Percentiles rank a stretch among this genome's conserved stretches.
Conservation (phyloP, 2,797 vertebrate genomes). For the Hemitrygon akajei region DNA sequence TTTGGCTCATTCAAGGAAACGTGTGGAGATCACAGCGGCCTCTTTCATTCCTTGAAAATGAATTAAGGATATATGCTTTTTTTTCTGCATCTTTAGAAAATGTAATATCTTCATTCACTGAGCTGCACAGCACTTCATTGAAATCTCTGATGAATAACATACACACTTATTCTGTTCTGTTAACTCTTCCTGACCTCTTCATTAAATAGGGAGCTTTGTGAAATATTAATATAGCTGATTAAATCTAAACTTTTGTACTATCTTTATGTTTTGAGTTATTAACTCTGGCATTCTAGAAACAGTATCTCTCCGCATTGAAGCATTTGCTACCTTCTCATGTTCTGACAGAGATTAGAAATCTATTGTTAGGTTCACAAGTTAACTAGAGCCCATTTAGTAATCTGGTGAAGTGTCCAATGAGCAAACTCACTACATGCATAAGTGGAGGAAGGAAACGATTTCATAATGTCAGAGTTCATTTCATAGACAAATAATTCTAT, state of each 20-base stretch:
- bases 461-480: not conserved
- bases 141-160: not conserved
- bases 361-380: not conserved
- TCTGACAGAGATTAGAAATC: not conserved
- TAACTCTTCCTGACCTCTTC: not conserved
- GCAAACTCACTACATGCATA: not conserved
- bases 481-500: not conserved
- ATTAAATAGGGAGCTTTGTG: not conserved
- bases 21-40: not conserved
- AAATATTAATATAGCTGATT: not conserved
- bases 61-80: not conserved
- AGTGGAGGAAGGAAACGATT: not conserved
- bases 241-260: not conserved
- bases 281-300: not conserved
- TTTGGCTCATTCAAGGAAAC: slow-evolving; percentile 3
- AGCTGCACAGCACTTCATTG: not conserved
- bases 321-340: not conserved
- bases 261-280: slow-evolving; percentile 2
- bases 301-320: not conserved
- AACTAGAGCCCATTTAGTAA: not conserved
- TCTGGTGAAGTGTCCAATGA: not conserved
- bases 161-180: not conserved
- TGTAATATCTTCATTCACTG: not conserved
- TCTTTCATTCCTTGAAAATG: not conserved
- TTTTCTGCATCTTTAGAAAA: not conserved